phyloP scores from a whole-genome alignment of 2,113 vertebrate genomes.

The Mellivora capensis region DNA sequence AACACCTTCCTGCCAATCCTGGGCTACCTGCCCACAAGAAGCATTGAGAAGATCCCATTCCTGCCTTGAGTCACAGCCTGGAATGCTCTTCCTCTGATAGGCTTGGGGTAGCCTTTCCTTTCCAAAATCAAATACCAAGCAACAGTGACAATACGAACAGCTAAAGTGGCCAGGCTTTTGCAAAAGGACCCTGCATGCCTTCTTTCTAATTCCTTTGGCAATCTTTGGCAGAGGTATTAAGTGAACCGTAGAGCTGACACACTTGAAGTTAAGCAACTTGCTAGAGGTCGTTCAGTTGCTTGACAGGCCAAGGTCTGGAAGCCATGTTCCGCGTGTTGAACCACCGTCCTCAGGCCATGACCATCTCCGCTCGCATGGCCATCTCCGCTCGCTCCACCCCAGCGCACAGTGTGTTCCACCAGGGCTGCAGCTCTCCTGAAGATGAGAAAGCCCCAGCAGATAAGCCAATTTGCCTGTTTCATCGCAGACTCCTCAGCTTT shows the following conservation, averaged over 20 bases:
- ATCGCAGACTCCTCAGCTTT: not conserved
- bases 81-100: not conserved
- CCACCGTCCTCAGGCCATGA: rapidly evolving
- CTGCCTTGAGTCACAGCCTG: not conserved
- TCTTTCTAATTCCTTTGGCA: not conserved
- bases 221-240: not conserved
- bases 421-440: not conserved
- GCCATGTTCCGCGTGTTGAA: not conserved
- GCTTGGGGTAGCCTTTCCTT: not conserved
- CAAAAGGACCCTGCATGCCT: not conserved
- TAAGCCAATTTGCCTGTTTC: not conserved
- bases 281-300: not conserved
- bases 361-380: not conserved
- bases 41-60: not conserved
- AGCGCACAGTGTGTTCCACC: rapidly evolving
- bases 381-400: not conserved
- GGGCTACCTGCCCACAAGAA: not conserved
- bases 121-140: not conserved
- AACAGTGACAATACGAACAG: no score
- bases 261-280: not conserved
- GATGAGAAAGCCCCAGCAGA: not conserved
- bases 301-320: not conserved
- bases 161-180: not conserved
- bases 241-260: not conserved
- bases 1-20: not conserved